Evolutionary conservation across 92 coral and sea anemone species (phyloP).

Genomic region (Micromussa lordhowensis): DNA sequence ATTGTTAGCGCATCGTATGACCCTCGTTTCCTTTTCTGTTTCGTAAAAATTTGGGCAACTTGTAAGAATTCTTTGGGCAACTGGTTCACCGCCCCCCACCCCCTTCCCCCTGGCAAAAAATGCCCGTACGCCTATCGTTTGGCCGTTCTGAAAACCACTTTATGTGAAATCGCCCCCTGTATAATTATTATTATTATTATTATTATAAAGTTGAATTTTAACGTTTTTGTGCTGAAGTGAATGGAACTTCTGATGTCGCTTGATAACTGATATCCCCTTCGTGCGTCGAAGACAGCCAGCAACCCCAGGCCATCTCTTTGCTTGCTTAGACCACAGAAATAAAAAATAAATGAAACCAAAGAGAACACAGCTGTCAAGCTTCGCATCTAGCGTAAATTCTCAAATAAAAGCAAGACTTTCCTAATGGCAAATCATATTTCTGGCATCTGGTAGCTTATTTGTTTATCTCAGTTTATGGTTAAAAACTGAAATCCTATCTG

Average conservation of each 20-base stretch:
- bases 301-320: neutral
- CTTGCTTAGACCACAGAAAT: neutral
- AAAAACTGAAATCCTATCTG: neutral
- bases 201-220: too few species aligned
- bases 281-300: neutral
- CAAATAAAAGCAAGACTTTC: neutral
- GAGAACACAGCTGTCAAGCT: neutral
- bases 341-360: neutral
- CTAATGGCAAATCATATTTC: neutral
- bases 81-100: too few species aligned
- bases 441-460: neutral
- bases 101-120: too few species aligned
- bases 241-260: neutral
- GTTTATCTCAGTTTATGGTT: slow-evolving; percentile 4
- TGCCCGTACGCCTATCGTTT: too few species aligned
- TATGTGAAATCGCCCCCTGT: too few species aligned
- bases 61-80: too few species aligned
- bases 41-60: too few species aligned
- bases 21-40: too few species aligned
- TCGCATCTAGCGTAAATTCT: slow-evolving; percentile 5
- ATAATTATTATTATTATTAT: too few species aligned
- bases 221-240: too few species aligned
- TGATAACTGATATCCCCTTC: neutral
- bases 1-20: too few species aligned
- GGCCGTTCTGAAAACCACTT: too few species aligned